Conservation (phyloP, 2,888 invertebrate genomes). For the Parnassius mnemosyne region DNA sequence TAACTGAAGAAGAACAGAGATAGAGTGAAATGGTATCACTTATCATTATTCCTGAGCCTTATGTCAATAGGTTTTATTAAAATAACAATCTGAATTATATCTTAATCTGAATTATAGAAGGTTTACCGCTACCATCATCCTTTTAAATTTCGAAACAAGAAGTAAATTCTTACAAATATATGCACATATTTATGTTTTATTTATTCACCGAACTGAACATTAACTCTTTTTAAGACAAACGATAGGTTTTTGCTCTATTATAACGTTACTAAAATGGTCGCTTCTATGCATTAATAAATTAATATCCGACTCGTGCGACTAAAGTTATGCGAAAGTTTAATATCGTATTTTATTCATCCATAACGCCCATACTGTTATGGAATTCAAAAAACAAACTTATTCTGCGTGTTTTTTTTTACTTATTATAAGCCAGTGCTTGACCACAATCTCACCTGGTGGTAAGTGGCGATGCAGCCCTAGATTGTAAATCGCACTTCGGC, state of each 20-base stretch:
- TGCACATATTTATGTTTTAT: conserved; percentile 18
- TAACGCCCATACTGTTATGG: conserved; percentile 1
- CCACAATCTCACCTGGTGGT: no score
- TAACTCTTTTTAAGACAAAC: conserved; percentile 3
- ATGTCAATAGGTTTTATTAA: no score
- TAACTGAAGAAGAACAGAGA: no score
- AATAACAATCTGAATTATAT: no score
- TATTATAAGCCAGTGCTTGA: no score
- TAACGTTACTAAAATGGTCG: conserved; percentile 21
- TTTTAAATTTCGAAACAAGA: no score
- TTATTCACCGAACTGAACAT: conserved; percentile 1
- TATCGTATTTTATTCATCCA: conserved; percentile 8
- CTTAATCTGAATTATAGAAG: no score
- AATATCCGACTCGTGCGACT: conserved; percentile 3
- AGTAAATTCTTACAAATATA: conserved; percentile 6
- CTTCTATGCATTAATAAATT: conserved; percentile 21
- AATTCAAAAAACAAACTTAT: neutral
- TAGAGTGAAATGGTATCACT: no score
- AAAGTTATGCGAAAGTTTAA: conserved; percentile 13
- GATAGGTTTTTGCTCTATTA: conserved; percentile 12
- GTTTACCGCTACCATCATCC: no score
- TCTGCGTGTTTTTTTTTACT: neutral
- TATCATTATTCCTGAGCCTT: no score
- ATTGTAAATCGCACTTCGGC: no score
- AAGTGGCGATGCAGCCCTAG: no score